Evolutionary conservation across 2,113 vertebrate species (phyloP), one percentile per base, ranked within the genome.

Genomic region (Podocnemis expansa): DNA sequence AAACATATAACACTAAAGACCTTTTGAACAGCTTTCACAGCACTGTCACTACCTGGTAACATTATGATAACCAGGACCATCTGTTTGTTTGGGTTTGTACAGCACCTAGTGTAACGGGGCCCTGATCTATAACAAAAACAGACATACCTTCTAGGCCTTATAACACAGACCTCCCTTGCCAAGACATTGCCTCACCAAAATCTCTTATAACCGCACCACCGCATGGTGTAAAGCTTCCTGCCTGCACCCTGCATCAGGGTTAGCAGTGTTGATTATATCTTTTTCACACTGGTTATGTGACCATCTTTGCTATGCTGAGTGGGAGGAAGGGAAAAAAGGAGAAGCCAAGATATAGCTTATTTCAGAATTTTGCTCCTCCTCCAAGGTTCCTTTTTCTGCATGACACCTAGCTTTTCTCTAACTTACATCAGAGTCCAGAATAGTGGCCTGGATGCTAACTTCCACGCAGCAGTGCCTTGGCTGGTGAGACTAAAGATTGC

Each of bases 31-130:
- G n/a, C 81, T 51, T 80, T 67, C 55, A 21, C 13, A 91, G 70
- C 25, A 52, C 10, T 1, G 19, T 22, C 21, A 8, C 9, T 49
- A 52, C 38, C 49, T 47, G 76, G 45, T 6, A 75, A 63, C 31
- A 4, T 0, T 0, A 47, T 14, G 29, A 25, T 25, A 85, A 58
- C 5, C 14, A 84, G 58, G 54, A 41, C n/a, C 5, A 27, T 14
- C 21, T 14, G 7, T 0, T 0, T 31, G 45, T 49, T 80, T 38
- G 27, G 4, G 24, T 41, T 17, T 34, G 2, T 2, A 7, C 2
- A 2, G 22, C 89, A 14, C 38, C 7, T 89, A 25, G 63, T 2
- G 4, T n/a, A 38, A 70, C 22, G 63, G 63, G 63, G 8, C 63
- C n/a, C 63, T 70, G 63, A 4, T 8, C 34, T 10, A 78, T 25